phyloP scores from a whole-genome alignment of 2,888 invertebrate species.

The Desoria tigrina region DNA sequence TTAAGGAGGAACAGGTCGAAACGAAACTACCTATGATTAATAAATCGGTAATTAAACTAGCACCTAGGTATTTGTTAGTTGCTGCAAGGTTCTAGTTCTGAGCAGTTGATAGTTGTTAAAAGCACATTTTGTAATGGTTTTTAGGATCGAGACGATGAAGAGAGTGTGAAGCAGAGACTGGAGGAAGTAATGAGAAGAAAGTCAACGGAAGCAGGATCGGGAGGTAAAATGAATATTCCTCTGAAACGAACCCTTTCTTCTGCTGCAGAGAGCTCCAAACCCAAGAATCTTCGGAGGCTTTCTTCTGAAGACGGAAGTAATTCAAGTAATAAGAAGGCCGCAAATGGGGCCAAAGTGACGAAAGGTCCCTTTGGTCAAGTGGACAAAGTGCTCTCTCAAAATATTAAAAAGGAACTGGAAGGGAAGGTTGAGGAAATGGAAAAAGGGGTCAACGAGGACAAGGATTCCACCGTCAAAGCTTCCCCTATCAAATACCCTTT shows the following conservation, averaged over 20 bases:
- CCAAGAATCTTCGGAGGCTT: slow-evolving; percentile 28
- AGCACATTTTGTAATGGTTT: neutral
- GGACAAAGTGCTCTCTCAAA: too few species aligned
- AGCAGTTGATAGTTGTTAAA: neutral
- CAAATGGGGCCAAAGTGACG: neutral
- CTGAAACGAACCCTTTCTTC: slow-evolving; percentile 39
- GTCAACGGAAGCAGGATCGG: slow-evolving; percentile 46
- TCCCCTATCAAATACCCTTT: slow-evolving; percentile 51
- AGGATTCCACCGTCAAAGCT: slow-evolving; percentile 20
- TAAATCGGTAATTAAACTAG: slow-evolving; percentile 7
- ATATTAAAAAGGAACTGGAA: slow-evolving; percentile 24
- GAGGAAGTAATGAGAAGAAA: slow-evolving; percentile 47
- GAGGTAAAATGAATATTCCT: slow-evolving; percentile 35
- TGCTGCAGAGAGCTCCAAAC: slow-evolving; percentile 25
- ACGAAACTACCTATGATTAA: neutral
- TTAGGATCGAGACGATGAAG: slow-evolving; percentile 45
- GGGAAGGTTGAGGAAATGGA: slow-evolving; percentile 10
- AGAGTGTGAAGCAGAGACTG: slow-evolving; percentile 44
- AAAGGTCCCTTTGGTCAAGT: too few species aligned
- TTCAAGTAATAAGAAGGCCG: neutral
- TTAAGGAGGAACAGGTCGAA: neutral
- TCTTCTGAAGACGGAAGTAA: slow-evolving; percentile 23
- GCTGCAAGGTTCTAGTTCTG: too few species aligned
- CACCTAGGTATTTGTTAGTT: too few species aligned
- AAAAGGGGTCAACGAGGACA: slow-evolving; percentile 21